Evolutionary conservation across 2,888 invertebrate species (phyloP), one percentile per base, ranked within the genome.

Genomic region (Alloscopus bannaensis): DNA sequence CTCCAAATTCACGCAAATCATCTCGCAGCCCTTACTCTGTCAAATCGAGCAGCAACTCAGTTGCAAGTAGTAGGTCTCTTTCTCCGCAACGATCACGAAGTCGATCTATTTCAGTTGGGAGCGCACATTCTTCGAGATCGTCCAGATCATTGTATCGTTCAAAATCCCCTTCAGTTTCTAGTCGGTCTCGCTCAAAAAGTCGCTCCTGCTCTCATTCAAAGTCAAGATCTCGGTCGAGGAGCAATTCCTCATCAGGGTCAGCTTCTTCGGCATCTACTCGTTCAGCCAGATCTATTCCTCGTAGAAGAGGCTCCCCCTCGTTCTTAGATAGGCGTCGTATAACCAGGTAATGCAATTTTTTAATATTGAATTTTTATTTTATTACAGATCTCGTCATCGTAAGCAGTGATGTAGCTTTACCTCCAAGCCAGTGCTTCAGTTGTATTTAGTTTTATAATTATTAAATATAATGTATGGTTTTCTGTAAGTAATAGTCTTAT

Each of bases 291-390:
- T 93, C 93, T 76, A 97, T 97, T 88, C 96, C 97, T 65, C 91
- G 97, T 75, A 92, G 97, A 81, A 93, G 94, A 86, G 97, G 97
- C 52, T 97, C 97, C 75, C 98, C 98, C 22, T 96, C 96, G 89
- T 97, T 97, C 89, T 90, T 97, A 81, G 97, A 97, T 89, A 91
- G 96, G 86, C 91, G 98, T 78, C 92, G 98, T 86, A 98, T 98
- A 87, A 98, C 98, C 86, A 98, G 97, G 97, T 98, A 93, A 89
- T 83, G 89, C 89, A 86, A 26, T 87, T 87, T 88, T 88, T 81
- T 86, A 85, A 88, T 87, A 87, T 87, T 86, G n/a, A n/a, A 55
- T 87, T 86, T 84, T 87, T 87, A 87, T 87, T 87, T 84, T 84
- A 81, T 84, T 85, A 70, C 82, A 85, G 83, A 83, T 84, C 81